Evolutionary conservation across 2,797 vertebrate genomes (phyloP).

Genomic region (Tapirus indicus): DNA sequence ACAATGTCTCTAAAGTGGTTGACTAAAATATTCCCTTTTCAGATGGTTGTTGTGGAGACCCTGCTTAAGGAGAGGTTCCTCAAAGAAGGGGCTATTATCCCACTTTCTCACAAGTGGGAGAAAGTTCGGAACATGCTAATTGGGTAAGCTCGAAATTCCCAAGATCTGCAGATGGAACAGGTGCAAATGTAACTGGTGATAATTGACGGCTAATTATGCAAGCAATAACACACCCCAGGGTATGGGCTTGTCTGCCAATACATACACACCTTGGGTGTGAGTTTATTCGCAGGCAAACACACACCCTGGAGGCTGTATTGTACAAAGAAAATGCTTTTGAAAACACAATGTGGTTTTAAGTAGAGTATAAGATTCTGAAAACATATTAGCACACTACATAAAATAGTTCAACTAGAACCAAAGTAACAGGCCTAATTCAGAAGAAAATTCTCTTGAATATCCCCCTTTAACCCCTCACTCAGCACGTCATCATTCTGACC

Average conservation of each 20-base stretch:
- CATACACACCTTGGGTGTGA: constrained; percentile 12
- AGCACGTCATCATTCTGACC: neutral
- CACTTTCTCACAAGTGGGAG: constrained; percentile 49
- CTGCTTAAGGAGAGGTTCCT: neutral
- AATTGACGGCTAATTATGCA: constrained; percentile 83
- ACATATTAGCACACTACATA: neutral
- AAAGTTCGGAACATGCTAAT: constrained; percentile 60
- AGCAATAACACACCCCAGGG: constrained; percentile 71
- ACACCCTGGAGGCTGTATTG: constrained; percentile 14
- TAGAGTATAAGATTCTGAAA: neutral
- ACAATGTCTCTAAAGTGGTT: neutral
- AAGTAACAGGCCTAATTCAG: neutral
- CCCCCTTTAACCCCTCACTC: neutral
- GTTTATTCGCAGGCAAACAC: constrained; percentile 60
- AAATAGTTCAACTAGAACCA: neutral
- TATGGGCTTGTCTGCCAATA: constrained; percentile 65
- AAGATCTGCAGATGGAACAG: constrained; percentile 78
- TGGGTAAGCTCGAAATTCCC: constrained; percentile 44
- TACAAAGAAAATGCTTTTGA: constrained; percentile 49
- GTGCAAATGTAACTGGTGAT: constrained; percentile 76
- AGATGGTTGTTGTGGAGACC: neutral
- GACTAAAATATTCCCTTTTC: constrained; percentile 21
- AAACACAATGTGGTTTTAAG: constrained; percentile 29
- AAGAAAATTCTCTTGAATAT: neutral
- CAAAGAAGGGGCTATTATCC: constrained; percentile 13